These are phyloP conservation scores for Lasioglossum villosulum DNA, from an alignment of 2,888 invertebrate genomes.

Conservation along the genomic window DNA sequence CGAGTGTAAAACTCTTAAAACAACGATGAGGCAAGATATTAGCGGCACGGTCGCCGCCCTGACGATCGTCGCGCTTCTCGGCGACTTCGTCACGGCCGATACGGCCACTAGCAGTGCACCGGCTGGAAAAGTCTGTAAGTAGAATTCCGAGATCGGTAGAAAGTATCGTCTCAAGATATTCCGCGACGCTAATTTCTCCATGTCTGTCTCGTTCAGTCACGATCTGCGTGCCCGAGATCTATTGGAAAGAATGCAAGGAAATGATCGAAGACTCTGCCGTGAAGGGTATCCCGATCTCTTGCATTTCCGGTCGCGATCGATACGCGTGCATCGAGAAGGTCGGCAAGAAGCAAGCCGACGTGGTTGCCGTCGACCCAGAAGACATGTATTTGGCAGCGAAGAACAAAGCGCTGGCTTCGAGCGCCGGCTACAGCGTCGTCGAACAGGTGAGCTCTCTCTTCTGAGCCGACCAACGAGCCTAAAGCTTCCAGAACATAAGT, in stretches of 20 bases:
- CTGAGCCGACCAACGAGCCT: not conserved
- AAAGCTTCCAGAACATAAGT: not conserved
- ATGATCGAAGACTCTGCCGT: slow-evolving; percentile 88
- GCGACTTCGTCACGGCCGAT: not conserved
- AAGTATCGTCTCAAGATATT: not conserved
- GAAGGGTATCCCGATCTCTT: slow-evolving; percentile 87
- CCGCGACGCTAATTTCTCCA: not conserved
- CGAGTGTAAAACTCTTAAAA: not conserved
- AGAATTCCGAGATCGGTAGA: not conserved
- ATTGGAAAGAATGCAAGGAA: slow-evolving; percentile 87
- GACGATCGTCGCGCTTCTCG: not conserved
- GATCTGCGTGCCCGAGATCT: slow-evolving; percentile 90
- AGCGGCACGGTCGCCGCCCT: not conserved
- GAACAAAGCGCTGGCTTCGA: slow-evolving; percentile 67
- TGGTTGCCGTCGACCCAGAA: slow-evolving; percentile 93
- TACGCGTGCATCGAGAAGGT: slow-evolving; percentile 92
- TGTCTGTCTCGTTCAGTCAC: slow-evolving; percentile 86
- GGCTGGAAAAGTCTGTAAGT: not conserved
- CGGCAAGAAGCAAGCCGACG: slow-evolving; percentile 91
- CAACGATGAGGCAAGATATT: not conserved
- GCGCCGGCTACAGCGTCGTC: slow-evolving; percentile 77
- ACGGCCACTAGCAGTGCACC: not conserved
- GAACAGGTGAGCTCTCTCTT: slow-evolving; percentile 73
- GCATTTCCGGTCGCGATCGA: slow-evolving; percentile 91
- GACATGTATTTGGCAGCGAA: slow-evolving; percentile 94